A percentile compares a stretch with the other conserved stretches of the same genome.
Conservation (phyloP, 1,140 invertebrate species). For the Pseudomyrmex pallidus region DNA sequence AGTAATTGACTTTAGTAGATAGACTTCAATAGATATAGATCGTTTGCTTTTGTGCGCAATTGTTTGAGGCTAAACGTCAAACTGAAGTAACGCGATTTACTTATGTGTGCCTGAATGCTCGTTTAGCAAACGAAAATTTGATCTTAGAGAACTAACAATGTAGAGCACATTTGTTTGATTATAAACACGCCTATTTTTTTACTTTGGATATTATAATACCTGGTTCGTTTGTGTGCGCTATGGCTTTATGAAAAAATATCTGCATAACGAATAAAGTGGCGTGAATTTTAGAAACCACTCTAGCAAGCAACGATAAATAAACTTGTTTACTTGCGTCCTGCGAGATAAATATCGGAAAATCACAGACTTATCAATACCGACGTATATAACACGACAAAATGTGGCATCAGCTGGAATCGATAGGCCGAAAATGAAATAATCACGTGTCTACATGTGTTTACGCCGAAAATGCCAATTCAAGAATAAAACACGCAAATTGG, state of each 20-base stretch:
- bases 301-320: constrained; percentile 37
- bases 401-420: constrained; percentile 35
- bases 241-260: constrained; percentile 26
- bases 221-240: neutral
- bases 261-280: neutral
- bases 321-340: constrained; percentile 34
- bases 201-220: constrained; percentile 6
- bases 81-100: constrained; percentile 9
- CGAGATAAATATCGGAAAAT: constrained; percentile 43
- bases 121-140: constrained; percentile 30
- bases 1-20: neutral
- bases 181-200: neutral
- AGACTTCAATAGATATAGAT: neutral
- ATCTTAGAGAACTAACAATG: constrained; percentile 40
- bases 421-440: constrained; percentile 24
- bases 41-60: constrained; percentile 1
- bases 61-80: neutral
- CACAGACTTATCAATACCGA: constrained; percentile 36
- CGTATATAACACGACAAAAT: constrained; percentile 8
- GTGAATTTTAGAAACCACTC: constrained; percentile 16
- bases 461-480: neutral
- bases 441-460: neutral
- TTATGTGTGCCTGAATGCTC: neutral
- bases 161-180: constrained; percentile 12
- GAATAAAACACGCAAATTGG: constrained; percentile 49